A percentile compares a stretch with the other conserved stretches of the same genome.
Evolutionary conservation across 1,140 invertebrate genomes (phyloP).

Genomic region (Leucophenga varia): DNA sequence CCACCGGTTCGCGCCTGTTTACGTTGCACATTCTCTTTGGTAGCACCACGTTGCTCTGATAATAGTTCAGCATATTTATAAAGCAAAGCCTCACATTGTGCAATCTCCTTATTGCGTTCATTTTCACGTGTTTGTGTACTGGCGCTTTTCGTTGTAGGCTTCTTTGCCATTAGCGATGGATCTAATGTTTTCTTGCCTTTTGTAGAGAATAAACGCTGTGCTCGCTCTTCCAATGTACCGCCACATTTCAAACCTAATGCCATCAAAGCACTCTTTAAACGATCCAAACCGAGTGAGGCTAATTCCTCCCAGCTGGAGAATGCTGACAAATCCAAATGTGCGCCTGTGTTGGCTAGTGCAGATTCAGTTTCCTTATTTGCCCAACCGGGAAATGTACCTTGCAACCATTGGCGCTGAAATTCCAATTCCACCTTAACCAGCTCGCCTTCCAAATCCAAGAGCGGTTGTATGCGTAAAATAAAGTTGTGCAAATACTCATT

Average conservation of each 20-base stretch:
- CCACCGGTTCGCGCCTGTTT: constrained; percentile 97
- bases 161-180: constrained; percentile 87
- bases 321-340: constrained; percentile 93
- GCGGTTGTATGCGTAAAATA: constrained; percentile 83
- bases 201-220: constrained; percentile 91
- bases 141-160: constrained; percentile 67
- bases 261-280: constrained; percentile 95
- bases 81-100: constrained; percentile 83
- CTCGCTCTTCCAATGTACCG: constrained; percentile 95
- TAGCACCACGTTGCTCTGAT: constrained; percentile 81
- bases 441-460: constrained; percentile 81
- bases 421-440: constrained; percentile 77
- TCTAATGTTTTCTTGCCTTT: constrained; percentile 93
- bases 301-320: constrained; percentile 98
- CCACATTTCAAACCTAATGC: constrained; percentile 98
- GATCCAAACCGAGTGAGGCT: constrained; percentile 92
- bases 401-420: constrained; percentile 86
- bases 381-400: constrained; percentile 91
- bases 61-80: constrained; percentile 84
- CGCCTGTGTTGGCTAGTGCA: constrained; percentile 88
- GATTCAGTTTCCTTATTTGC: constrained; percentile 90
- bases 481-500: constrained; percentile 89
- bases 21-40: constrained; percentile 97
- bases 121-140: constrained; percentile 66
- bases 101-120: constrained; percentile 80